A percentile compares a stretch with the other conserved stretches of the same genome.
Evolutionary conservation across 1,140 invertebrate genomes (phyloP).

Genomic region (Solen grandis): DNA sequence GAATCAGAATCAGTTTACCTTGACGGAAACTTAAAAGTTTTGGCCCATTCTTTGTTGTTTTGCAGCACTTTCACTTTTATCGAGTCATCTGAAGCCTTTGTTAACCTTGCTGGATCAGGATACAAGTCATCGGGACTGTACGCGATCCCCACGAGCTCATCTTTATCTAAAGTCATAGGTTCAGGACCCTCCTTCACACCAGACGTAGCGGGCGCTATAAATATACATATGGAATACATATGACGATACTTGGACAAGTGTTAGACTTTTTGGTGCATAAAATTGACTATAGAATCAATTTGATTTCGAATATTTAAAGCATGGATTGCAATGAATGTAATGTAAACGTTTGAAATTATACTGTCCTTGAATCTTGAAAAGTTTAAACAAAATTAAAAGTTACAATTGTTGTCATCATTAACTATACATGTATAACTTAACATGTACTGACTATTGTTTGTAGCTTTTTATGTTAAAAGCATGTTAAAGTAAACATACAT

Average conservation of each 20-base stretch:
- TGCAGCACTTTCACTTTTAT: slow-evolving; percentile 14
- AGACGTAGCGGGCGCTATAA: slow-evolving; percentile 19
- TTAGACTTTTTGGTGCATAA: slow-evolving; percentile 29
- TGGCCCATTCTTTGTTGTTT: too few relatives aligned
- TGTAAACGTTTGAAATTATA: slow-evolving; percentile 20
- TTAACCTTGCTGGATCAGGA: slow-evolving; percentile 25
- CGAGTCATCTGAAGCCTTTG: slow-evolving; percentile 14
- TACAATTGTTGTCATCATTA: slow-evolving; percentile 21
- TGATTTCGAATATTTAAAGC: slow-evolving; percentile 34
- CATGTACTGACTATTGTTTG: slow-evolving; percentile 21
- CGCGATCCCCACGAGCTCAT: too few relatives aligned
- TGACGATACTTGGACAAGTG: slow-evolving; percentile 20
- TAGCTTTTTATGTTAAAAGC: slow-evolving; percentile 21
- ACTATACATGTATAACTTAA: too few relatives aligned
- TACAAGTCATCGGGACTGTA: too few relatives aligned
- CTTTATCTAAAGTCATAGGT: slow-evolving; percentile 11
- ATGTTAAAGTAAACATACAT: slow-evolving; percentile 22
- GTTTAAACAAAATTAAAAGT: slow-evolving; percentile 22
- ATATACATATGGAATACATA: slow-evolving; percentile 22
- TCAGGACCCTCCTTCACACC: slow-evolving; percentile 18
- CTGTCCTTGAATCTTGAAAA: slow-evolving; percentile 21
- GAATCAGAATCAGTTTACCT: too few relatives aligned
- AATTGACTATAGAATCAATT: slow-evolving; percentile 34
- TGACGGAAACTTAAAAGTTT: too few relatives aligned
- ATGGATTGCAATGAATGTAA: slow-evolving; percentile 16